These are phyloP conservation scores for Sinella curviseta DNA, from an alignment of 1,140 invertebrate species.

Conservation along the genomic window DNA sequence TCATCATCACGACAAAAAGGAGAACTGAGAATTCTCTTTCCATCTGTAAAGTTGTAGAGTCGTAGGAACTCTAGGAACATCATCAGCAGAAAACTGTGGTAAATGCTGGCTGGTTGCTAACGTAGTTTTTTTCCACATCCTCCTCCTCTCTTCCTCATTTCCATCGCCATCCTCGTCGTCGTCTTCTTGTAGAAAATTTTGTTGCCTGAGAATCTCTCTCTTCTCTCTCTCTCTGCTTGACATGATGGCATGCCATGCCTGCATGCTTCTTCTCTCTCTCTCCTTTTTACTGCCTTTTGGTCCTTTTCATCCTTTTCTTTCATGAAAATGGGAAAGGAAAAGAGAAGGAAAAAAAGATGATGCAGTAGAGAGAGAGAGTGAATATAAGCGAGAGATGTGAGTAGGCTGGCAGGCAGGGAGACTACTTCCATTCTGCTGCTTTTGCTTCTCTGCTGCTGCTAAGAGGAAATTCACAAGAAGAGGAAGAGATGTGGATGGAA, in stretches of 20 bases:
- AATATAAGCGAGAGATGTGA: not conserved
- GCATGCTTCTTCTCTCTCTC: too few relatives aligned
- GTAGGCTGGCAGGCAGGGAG: not conserved
- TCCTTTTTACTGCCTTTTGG: slow-evolving; percentile 7
- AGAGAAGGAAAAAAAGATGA: not conserved
- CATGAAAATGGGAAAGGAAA: not conserved
- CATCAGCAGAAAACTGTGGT: not conserved
- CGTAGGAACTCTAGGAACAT: not conserved
- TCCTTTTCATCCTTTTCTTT: not conserved
- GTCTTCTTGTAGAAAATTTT: not conserved
- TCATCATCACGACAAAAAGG: not conserved
- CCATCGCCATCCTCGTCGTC: not conserved
- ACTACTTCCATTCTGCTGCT: not conserved
- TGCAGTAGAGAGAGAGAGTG: not conserved
- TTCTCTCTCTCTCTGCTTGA: slow-evolving; percentile 1
- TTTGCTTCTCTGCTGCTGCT: not conserved
- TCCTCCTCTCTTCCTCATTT: not conserved
- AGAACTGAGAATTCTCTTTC: not conserved
- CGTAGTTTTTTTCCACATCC: too few relatives aligned
- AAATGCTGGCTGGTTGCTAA: not conserved
- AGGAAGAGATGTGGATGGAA: not conserved
- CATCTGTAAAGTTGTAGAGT: too few relatives aligned
- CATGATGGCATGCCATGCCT: not conserved
- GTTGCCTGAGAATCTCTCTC: not conserved
- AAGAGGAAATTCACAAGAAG: not conserved